Evolutionary conservation across 2,797 vertebrate genomes (phyloP), one percentile per base, ranked within the genome.

Genomic region (Threskiornis aethiopicus): DNA sequence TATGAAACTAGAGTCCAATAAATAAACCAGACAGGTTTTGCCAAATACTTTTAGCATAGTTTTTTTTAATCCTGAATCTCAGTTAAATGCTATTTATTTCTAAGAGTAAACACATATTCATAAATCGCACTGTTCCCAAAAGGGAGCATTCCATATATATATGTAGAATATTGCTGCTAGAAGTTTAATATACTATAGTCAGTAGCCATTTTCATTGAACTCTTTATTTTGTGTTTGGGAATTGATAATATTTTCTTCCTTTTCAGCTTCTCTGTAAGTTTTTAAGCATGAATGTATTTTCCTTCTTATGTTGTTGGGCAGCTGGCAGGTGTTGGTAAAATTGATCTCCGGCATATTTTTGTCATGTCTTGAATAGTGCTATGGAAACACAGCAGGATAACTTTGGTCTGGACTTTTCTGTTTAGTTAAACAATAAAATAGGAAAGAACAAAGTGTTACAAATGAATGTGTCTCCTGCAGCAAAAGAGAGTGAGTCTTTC

Each of bases 341-440:
- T 80, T 71, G 57, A 72, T 57, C 28, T 87, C 71, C 85, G 42
- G 7, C 9, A 22, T 81, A 65, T 29, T 86, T 96, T 79, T 89
- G 28, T 77, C 51, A 59, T 67, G 15, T 52, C 37, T 61, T 93
- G 77, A 93, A 73, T 54, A 80, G 31, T 2, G 1, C 54, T 93
- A 37, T 67, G 61, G 71, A 95, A 96, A 89, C 54, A 78, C 33
- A 82, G 67, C 49, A 87, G 49, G 81, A 90, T 51, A 24, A 65
- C 10, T 79, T 84, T 44, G 37, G 24, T 80, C 71, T 86, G 62
- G 59, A 96, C 20, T 64, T 93, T 93, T 97, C 70, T 76, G 7
- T 96, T 94, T 94, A 87, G 89, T 83, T 95, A 90, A 96, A 92
- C 41, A 93, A 67, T 52, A 90, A 95, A 95, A 37, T 26, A 49